Percentiles rank a stretch among this genome's conserved stretches.
These are phyloP conservation scores for Aphelinus certus DNA, from an alignment of 1,140 invertebrate species.

Conservation along the genomic window DNA sequence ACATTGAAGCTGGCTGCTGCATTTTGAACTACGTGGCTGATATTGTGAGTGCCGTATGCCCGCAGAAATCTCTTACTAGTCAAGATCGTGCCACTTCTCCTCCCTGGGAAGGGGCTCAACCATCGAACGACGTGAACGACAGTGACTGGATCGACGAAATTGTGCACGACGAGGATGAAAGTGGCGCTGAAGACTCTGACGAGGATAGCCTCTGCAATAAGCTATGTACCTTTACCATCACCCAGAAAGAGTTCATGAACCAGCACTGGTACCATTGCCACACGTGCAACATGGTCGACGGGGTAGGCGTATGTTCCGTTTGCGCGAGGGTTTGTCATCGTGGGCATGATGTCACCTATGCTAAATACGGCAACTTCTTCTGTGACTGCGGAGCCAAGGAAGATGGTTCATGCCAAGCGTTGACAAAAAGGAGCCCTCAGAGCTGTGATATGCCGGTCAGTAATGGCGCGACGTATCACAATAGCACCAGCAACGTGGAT, in stretches of 20 bases:
- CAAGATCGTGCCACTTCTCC: constrained; percentile 74
- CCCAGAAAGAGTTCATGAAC: constrained; percentile 98
- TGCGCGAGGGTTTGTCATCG: constrained; percentile 97
- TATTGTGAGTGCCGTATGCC: constrained; percentile 72
- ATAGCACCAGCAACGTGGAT: constrained; percentile 42
- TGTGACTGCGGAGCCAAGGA: constrained; percentile 98
- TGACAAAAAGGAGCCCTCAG: constrained; percentile 77
- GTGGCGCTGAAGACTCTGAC: constrained; percentile 92
- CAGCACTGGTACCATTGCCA: constrained; percentile 99
- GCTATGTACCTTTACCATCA: constrained; percentile 96
- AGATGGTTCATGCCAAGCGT: constrained; percentile 80
- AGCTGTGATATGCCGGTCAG: constrained; percentile 61
- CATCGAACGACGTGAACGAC: constrained; percentile 77
- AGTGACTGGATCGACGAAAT: constrained; percentile 86
- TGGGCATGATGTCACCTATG: constrained; percentile 96
- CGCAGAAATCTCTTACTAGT: constrained; percentile 57
- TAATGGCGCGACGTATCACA: constrained; percentile 47
- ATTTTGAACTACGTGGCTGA: constrained; percentile 80
- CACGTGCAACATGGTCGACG: constrained; percentile 97
- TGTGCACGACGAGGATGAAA: constrained; percentile 89
- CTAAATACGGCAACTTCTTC: constrained; percentile 98
- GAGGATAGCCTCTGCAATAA: constrained; percentile 95
- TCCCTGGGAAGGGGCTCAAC: constrained; percentile 82
- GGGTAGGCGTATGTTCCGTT: constrained; percentile 96
- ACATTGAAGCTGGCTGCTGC: constrained; percentile 81